These are phyloP conservation scores for Grallaria varia DNA, from an alignment of 2,113 vertebrate genomes.

Conservation along the genomic window DNA sequence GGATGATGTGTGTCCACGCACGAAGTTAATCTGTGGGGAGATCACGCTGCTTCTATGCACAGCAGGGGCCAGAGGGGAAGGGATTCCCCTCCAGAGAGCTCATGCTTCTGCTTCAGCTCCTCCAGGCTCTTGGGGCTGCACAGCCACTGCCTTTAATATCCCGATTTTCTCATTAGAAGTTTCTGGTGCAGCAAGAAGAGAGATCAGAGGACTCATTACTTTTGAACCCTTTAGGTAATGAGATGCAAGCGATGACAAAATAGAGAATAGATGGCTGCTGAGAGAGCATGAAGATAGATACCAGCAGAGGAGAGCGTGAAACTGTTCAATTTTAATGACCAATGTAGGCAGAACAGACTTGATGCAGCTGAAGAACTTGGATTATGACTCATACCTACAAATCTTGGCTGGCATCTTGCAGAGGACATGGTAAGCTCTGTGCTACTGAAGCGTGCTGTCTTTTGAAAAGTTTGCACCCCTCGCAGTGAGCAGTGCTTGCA, in stretches of 20 bases:
- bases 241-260: neutral
- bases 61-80: neutral
- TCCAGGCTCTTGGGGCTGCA: neutral
- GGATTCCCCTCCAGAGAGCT: neutral
- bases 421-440: neutral
- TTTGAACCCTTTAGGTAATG: neutral
- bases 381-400: conserved; percentile 13
- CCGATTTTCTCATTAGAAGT: neutral
- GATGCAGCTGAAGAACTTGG: neutral
- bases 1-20: neutral
- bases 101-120: neutral
- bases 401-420: neutral
- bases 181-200: neutral
- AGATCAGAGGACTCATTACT: neutral
- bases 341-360: neutral
- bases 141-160: neutral
- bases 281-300: neutral
- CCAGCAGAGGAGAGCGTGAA: neutral
- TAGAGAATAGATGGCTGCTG: neutral
- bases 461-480: neutral
- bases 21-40: neutral
- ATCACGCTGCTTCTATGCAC: neutral
- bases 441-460: neutral
- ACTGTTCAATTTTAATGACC: neutral
- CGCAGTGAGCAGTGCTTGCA: neutral